Evolutionary conservation across 2,797 vertebrate species (phyloP).

Genomic region (Chaetodon trifasciatus): DNA sequence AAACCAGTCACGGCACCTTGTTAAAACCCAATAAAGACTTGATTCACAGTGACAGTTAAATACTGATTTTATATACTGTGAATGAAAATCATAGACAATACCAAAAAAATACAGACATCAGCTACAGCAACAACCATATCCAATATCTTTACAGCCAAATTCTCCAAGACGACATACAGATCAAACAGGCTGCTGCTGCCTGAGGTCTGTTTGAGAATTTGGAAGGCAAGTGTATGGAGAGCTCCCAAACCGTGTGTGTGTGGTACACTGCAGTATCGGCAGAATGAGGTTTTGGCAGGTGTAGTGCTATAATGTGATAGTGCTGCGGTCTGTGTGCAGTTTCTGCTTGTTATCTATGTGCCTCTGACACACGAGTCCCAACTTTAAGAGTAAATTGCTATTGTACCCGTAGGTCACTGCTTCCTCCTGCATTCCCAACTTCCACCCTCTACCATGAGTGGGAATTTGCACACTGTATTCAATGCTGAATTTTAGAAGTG

Average conservation of each 20-base stretch:
- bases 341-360: not conserved
- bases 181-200: slow-evolving; percentile 3
- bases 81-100: not conserved
- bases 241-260: slow-evolving; percentile 4
- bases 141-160: not conserved
- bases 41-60: slow-evolving; percentile 2
- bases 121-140: not conserved
- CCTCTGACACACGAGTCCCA: not conserved
- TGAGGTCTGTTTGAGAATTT: slow-evolving; percentile 4
- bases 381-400: not conserved
- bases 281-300: slow-evolving; percentile 25
- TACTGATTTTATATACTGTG: not conserved
- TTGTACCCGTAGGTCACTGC: not conserved
- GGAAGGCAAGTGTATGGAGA: slow-evolving; percentile 12
- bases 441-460: not conserved
- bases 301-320: slow-evolving; percentile 14
- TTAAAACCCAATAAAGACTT: not conserved
- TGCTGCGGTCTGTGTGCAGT: slow-evolving; percentile 14
- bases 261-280: slow-evolving; percentile 26
- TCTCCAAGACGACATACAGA: not conserved
- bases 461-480: slow-evolving; percentile 3
- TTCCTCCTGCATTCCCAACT: not conserved
- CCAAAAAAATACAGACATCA: not conserved
- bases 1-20: not conserved
- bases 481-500: not conserved